Conservation (phyloP, 2,113 vertebrate genomes). For the Aegotheles bennettii region DNA sequence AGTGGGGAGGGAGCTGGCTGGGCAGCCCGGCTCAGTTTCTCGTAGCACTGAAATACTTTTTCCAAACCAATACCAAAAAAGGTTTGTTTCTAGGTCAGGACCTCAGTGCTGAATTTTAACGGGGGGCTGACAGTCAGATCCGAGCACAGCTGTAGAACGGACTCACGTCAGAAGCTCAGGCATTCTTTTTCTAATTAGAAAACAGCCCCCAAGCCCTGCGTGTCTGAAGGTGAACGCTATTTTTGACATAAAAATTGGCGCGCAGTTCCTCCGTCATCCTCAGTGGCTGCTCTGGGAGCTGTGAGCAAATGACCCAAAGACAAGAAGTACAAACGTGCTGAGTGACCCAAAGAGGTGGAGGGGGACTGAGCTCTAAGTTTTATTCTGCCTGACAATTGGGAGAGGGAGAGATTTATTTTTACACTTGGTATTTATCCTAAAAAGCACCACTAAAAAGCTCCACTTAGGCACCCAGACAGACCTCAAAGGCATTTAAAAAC, state of each 20-base stretch:
- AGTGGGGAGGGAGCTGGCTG: not conserved
- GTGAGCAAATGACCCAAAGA: not conserved
- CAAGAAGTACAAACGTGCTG: not conserved
- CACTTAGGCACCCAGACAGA: not conserved
- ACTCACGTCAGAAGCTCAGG: not conserved
- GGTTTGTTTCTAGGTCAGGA: slow-evolving; percentile 60
- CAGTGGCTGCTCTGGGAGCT: slow-evolving; percentile 25
- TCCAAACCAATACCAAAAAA: slow-evolving; percentile 62
- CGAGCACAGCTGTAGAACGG: slow-evolving; percentile 29
- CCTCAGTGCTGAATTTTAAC: slow-evolving; percentile 28
- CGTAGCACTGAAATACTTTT: not conserved
- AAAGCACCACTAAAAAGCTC: not conserved
- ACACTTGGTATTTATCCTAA: not conserved
- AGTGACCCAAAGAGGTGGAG: not conserved
- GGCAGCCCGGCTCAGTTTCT: not conserved
- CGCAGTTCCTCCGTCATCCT: slow-evolving; percentile 34
- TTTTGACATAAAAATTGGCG: slow-evolving; percentile 56
- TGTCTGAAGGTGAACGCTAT: slow-evolving; percentile 52
- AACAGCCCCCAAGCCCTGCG: not conserved
- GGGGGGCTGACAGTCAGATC: slow-evolving; percentile 20
- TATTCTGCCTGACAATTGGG: not conserved
- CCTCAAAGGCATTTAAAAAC: slow-evolving; percentile 11
- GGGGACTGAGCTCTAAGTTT: not conserved
- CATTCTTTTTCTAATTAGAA: slow-evolving; percentile 40
- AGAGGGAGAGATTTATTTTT: not conserved